Evolutionary conservation across 2,888 invertebrate genomes (phyloP), one percentile per base, ranked within the genome.

Genomic region (Limnephilus auricula): DNA sequence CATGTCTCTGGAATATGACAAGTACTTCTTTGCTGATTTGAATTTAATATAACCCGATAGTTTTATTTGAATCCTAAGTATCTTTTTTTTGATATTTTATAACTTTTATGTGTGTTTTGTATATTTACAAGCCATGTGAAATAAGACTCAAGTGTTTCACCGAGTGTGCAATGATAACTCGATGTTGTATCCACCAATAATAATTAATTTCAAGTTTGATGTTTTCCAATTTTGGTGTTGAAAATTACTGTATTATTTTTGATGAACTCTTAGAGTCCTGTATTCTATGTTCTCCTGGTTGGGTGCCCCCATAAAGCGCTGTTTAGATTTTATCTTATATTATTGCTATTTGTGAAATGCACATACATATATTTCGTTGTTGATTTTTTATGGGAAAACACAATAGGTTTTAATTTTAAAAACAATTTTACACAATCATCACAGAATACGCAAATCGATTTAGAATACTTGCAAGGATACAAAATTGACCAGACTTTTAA

Each of bases 181-280:
- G 91, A 91, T 91, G 91, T 91, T 91, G 91, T 91, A 40, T 34
- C 80, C 79, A 91, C 88, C 91, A 91, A 89, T 84, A 91, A 89
- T 84, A 91, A 82, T 88, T 89, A 79, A 78, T 88, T 88, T 88
- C 87, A 78, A 86, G 65, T 84, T 89, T 91, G 79, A 89, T 91
- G 91, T 91, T 91, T 89, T 85, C 32, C 32, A 37, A 37, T 89
- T 89, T 89, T 79, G 34, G 25, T 89, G 79, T 85, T 91, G 90
- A 79, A 88, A 15, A 37, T 91, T 89, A 82, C 78, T 82, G 40
- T 89, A 83, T 79, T 79, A n/a, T 65, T 90, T 37, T 45, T 79
- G n/a, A 89, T 34, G 32, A 79, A 86, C 90, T 89, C 86, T 78
- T 91, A 78, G 84, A 91, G 37, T 89, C 89, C 30, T 89, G 50